A percentile compares a stretch with the other conserved stretches of the same genome.
These are phyloP conservation scores for Acleris laterana DNA, from an alignment of 2,888 invertebrate genomes.

Conservation along the genomic window DNA sequence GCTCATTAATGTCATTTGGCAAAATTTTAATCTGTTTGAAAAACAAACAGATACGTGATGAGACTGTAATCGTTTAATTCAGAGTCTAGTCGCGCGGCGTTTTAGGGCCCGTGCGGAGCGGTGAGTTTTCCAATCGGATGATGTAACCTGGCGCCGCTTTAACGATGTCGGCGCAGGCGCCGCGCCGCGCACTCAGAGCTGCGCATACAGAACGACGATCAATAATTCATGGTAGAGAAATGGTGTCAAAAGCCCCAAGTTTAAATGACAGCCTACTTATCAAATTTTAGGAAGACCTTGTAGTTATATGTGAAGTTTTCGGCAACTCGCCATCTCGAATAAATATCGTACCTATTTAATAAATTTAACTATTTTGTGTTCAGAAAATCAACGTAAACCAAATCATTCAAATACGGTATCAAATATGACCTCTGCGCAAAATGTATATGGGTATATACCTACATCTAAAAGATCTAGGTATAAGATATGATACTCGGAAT, in stretches of 20 bases:
- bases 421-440: too few species aligned
- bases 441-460: too few species aligned
- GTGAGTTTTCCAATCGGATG: conserved; percentile 75
- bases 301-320: conserved; percentile 23
- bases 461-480: too few species aligned
- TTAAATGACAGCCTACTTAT: conserved; percentile 27
- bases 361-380: neutral
- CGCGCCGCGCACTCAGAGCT: conserved; percentile 23
- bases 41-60: conserved; percentile 68
- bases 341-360: neutral
- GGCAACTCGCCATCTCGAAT: conserved; percentile 19
- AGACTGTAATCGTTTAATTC: conserved; percentile 60
- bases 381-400: too few species aligned
- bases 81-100: conserved; percentile 63
- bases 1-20: conserved; percentile 74
- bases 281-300: conserved; percentile 19
- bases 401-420: too few species aligned
- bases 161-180: conserved; percentile 52
- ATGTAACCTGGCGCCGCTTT: conserved; percentile 76
- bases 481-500: neutral
- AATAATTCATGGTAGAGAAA: conserved; percentile 48
- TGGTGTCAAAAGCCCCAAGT: conserved; percentile 43
- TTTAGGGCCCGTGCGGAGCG: conserved; percentile 64
- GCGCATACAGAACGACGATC: conserved; percentile 46
- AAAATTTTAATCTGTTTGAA: conserved; percentile 73